Evolutionary conservation across 2,113 vertebrate species (phyloP).

Genomic region (Rhinolophus ferrumequinum): DNA sequence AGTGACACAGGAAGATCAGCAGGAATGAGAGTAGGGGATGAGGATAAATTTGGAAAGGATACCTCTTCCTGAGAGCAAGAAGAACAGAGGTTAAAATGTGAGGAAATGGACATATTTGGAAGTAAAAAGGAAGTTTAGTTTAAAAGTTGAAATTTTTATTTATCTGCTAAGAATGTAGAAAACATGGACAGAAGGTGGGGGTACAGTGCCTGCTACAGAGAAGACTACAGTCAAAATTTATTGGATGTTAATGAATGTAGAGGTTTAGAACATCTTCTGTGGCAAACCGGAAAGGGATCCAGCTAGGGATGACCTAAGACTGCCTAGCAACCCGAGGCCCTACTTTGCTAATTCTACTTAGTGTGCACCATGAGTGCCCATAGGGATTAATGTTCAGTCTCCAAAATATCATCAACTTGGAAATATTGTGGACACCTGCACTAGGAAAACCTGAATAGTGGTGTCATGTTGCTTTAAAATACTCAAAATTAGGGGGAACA

Average conservation of each 20-base stretch:
- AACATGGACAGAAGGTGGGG: background rate
- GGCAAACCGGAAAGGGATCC: background rate
- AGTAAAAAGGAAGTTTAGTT: background rate
- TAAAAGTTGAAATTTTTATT: background rate
- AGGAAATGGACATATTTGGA: background rate
- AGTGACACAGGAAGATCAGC: background rate
- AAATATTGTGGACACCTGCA: slow-evolving; percentile 53
- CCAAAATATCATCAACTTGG: slow-evolving; percentile 19
- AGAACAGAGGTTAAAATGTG: background rate
- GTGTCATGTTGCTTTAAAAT: background rate
- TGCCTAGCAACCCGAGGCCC: background rate
- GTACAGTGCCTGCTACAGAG: background rate
- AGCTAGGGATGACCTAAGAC: background rate
- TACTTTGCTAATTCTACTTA: background rate
- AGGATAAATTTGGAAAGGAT: background rate
- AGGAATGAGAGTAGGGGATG: background rate
- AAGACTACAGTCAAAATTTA: background rate
- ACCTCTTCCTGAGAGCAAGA: background rate
- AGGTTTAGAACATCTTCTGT: background rate
- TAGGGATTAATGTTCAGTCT: slow-evolving; percentile 3
- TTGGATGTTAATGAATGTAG: background rate
- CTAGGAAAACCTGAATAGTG: slow-evolving; percentile 34
- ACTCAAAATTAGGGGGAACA: background rate
- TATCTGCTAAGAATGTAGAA: slow-evolving; percentile 21
- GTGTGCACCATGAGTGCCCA: background rate